phyloP scores from a whole-genome alignment of 2,797 vertebrate genomes.

The Alosa sapidissima region DNA sequence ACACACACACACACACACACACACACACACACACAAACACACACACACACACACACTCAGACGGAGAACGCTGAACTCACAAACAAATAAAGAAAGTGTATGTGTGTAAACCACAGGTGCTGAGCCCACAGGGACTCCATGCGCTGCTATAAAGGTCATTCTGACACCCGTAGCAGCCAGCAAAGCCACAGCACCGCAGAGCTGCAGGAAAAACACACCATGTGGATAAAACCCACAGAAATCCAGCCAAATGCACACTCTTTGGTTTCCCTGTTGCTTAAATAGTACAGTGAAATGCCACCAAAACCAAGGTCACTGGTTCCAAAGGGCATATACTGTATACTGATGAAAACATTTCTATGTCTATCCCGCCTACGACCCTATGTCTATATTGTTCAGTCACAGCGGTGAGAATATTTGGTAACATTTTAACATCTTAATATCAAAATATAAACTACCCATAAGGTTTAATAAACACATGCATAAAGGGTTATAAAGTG shows the following conservation, averaged over 20 bases:
- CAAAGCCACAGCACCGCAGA: background rate
- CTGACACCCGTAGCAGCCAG: background rate
- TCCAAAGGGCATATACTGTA: background rate
- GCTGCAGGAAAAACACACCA: background rate
- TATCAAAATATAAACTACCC: too few species aligned
- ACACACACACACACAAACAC: constrained; percentile 30
- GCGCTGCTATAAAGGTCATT: background rate
- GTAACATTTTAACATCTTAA: too few species aligned
- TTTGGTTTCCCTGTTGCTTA: background rate
- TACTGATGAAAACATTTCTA: too few species aligned
- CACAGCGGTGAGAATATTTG: too few species aligned
- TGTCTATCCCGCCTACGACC: too few species aligned
- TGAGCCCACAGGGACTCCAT: background rate
- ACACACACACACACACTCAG: background rate
- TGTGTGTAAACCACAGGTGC: background rate
- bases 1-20: constrained; percentile 34
- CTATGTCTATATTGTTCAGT: too few species aligned
- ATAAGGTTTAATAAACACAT: too few species aligned
- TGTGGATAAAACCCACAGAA: background rate
- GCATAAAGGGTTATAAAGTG: too few species aligned
- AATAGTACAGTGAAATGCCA: background rate
- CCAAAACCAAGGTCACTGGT: background rate
- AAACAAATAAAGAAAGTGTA: background rate
- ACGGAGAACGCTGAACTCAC: background rate
- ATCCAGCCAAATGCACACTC: background rate